phyloP scores from a whole-genome alignment of 2,888 invertebrate genomes.

The Willowsia nigromaculata region DNA sequence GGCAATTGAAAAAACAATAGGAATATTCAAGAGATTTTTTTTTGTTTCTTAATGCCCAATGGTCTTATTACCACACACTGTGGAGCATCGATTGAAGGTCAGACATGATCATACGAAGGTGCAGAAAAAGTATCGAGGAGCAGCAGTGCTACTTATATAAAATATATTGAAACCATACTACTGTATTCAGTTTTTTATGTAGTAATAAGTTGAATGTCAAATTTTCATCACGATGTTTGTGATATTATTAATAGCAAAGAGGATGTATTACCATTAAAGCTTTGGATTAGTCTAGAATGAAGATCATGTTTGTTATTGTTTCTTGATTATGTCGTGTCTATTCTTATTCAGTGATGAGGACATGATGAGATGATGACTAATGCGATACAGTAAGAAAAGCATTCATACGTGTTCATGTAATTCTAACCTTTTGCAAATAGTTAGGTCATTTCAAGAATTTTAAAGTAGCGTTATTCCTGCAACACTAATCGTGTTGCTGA shows the following conservation, averaged over 20 bases:
- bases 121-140: slow-evolving; percentile 4
- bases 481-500: not conserved
- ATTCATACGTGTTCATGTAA: not conserved
- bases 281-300: not conserved
- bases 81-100: slow-evolving; percentile 48
- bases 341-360: not conserved
- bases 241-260: not conserved
- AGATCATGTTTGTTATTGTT: not conserved
- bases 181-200: not conserved
- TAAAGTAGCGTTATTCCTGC: not conserved
- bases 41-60: slow-evolving; percentile 1
- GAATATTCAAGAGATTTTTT: not conserved
- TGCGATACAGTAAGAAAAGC: not conserved
- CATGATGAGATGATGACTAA: slow-evolving; percentile 20
- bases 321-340: not conserved
- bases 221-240: slow-evolving; percentile 15
- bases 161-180: too few relatives aligned
- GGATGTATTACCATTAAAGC: not conserved
- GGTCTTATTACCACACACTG: slow-evolving; percentile 55
- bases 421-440: not conserved
- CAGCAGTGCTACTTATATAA: not conserved
- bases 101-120: slow-evolving; percentile 43
- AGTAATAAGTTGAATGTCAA: too few relatives aligned
- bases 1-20: not conserved
- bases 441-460: not conserved